phyloP scores from a whole-genome alignment of 1,140 invertebrate species.

The Neuroterus valhalla region DNA sequence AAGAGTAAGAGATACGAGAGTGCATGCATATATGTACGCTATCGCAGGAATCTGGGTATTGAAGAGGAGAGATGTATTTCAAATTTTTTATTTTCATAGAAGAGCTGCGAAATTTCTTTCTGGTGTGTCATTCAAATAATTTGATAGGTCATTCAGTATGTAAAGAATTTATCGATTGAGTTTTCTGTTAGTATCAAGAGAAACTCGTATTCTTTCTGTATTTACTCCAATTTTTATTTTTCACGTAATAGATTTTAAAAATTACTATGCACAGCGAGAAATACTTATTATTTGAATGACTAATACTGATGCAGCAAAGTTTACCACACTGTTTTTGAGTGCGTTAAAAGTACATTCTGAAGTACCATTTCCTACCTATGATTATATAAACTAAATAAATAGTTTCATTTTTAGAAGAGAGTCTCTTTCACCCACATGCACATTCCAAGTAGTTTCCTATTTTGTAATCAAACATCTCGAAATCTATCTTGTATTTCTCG shows the following conservation, averaged over 20 bases:
- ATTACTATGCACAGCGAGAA: background rate
- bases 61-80: background rate
- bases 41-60: constrained; percentile 1
- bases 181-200: too few relatives aligned
- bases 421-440: constrained; percentile 41
- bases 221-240: too few relatives aligned
- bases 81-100: constrained; percentile 6
- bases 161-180: too few relatives aligned
- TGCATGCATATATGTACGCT: constrained; percentile 5
- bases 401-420: constrained; percentile 8
- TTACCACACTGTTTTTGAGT: constrained; percentile 22
- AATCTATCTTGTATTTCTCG: constrained; percentile 67
- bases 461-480: constrained; percentile 70
- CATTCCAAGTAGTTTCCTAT: constrained; percentile 62
- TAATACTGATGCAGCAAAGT: constrained; percentile 8
- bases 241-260: too few relatives aligned
- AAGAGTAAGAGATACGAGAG: background rate
- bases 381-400: constrained; percentile 25
- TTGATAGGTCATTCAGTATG: too few relatives aligned
- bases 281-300: constrained; percentile 17
- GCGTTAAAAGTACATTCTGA: background rate
- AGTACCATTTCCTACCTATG: background rate
- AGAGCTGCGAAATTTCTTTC: background rate
- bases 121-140: constrained; percentile 9
- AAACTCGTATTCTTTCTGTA: too few relatives aligned